Base-by-base conservation (phyloP, 2,888 invertebrate genomes). In the Abrostola tripartita region DNA sequence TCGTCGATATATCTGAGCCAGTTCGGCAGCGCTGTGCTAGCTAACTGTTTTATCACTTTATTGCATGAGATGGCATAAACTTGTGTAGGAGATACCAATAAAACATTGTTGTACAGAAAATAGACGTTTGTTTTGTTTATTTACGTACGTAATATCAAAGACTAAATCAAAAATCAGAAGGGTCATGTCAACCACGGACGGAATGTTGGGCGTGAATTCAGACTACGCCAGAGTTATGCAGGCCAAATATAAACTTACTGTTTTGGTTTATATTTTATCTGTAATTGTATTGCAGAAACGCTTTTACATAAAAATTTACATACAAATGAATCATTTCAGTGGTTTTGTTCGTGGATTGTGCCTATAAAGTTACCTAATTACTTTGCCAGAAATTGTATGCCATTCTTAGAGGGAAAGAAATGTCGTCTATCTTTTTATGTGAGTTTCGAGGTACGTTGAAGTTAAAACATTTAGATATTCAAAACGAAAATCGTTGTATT, bases 11-110 rank as follows among this genome's bases (percentile, higher is more conserved):
- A 92, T 91, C 88, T 85, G 83, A 87, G 86, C 84, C 87, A 88
- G 88, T 89, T 90, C 84, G 85, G 88, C 87, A 85, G 86, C 87
- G 88, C 85, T 85, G 88, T 88, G 88, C 87, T 85, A 87, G 89
- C 92, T 93, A 93, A 94, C 92, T 93, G 92, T 92, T 94, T 94
- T 94, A 94, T 93, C 92, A 92, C 91, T 94, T 93, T 93, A 94
- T 94, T 89, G 92, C 92, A 91, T 90, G 93, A 89, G 87, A 91
- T 92, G 87, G 86, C 90, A 92, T 93, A 92, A 92, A 93, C 87
- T 92, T 86, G 86, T 82, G 85, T 86, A 85, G 85, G 85, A 87
- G 85, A 85, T 82, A 83, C 86, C 84, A 89, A 88, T 93, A 93
- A 93, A 93, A 91, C 84, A 88, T 87, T 87, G 84, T 85, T 88